Conservation (phyloP, 2,888 invertebrate genomes). For the Pharmacophagus antenor region DNA sequence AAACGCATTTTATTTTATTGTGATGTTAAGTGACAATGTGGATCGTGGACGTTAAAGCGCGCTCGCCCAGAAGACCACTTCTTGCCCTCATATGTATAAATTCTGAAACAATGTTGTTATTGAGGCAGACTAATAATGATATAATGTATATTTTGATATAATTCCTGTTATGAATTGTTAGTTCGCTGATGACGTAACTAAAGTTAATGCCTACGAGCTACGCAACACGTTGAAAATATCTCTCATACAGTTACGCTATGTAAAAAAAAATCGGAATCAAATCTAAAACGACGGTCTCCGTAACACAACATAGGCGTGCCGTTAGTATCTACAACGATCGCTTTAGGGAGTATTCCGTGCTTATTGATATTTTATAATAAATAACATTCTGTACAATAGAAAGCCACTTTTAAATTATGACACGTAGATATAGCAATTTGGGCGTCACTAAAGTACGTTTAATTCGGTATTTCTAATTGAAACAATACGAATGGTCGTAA, state of each 20-base stretch:
- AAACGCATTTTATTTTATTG: background rate
- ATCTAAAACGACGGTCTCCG: conserved; percentile 54
- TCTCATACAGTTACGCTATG: conserved; percentile 41
- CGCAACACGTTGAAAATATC: conserved; percentile 31
- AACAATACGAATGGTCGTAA: conserved; percentile 66
- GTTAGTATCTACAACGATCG: conserved; percentile 45
- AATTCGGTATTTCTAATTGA: conserved; percentile 74
- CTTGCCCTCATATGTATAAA: too few relatives aligned
- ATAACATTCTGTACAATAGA: conserved; percentile 62
- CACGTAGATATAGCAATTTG: conserved; percentile 67
- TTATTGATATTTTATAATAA: conserved; percentile 72
- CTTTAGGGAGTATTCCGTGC: conserved; percentile 53
- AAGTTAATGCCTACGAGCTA: background rate
- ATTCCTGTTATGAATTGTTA: background rate
- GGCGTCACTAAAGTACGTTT: conserved; percentile 67
- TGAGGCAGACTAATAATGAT: too few relatives aligned
- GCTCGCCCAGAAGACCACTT: background rate
- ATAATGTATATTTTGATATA: background rate
- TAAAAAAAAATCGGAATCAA: conserved; percentile 44
- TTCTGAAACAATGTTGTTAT: too few relatives aligned
- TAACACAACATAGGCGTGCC: conserved; percentile 68
- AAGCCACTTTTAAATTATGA: conserved; percentile 55
- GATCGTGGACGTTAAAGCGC: background rate
- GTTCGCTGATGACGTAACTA: background rate
- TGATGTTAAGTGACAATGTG: background rate